These are phyloP conservation scores for Chymomyza costata DNA, from an alignment of 1,140 invertebrate genomes.

Conservation along the genomic window DNA sequence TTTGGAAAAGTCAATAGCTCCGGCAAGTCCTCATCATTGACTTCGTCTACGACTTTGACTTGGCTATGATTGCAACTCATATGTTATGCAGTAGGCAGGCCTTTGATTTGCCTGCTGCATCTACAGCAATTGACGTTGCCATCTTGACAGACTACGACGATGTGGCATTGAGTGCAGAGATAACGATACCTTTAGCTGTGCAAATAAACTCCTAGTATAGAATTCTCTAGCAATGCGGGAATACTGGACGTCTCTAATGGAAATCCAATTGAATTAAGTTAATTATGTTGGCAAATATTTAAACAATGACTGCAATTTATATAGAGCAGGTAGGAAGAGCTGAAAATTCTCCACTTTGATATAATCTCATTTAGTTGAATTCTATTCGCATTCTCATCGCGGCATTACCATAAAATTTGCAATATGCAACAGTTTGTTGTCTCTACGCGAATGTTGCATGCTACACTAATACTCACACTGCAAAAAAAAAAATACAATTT, in stretches of 20 bases:
- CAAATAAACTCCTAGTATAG: too few relatives aligned
- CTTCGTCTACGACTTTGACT: constrained; percentile 31
- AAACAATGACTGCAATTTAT: constrained; percentile 72
- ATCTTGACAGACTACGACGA: constrained; percentile 7
- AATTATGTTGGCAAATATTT: constrained; percentile 75
- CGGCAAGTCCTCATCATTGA: constrained; percentile 37
- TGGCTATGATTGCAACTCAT: constrained; percentile 28
- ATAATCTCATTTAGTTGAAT: constrained; percentile 60
- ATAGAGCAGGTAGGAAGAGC: too few relatives aligned
- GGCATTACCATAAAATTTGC: constrained; percentile 33
- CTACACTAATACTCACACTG: constrained; percentile 6
- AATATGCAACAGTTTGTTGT: constrained; percentile 34
- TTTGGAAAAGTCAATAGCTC: constrained; percentile 62
- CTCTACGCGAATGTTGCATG: constrained; percentile 25
- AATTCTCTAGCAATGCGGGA: too few relatives aligned
- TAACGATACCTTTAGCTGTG: constrained; percentile 40
- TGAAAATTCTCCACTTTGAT: too few relatives aligned
- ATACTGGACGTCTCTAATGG: constrained; percentile 54
- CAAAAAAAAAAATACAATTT: neutral
- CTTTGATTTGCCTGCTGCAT: constrained; percentile 41
- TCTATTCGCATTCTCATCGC: constrained; percentile 34
- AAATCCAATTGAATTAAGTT: constrained; percentile 75
- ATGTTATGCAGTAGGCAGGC: constrained; percentile 52
- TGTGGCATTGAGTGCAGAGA: constrained; percentile 10
- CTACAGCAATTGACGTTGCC: neutral